A percentile compares a stretch with the other conserved stretches of the same genome.
These are phyloP conservation scores for Rhabdornis inornatus DNA, from an alignment of 2,113 vertebrate genomes.

Conservation along the genomic window DNA sequence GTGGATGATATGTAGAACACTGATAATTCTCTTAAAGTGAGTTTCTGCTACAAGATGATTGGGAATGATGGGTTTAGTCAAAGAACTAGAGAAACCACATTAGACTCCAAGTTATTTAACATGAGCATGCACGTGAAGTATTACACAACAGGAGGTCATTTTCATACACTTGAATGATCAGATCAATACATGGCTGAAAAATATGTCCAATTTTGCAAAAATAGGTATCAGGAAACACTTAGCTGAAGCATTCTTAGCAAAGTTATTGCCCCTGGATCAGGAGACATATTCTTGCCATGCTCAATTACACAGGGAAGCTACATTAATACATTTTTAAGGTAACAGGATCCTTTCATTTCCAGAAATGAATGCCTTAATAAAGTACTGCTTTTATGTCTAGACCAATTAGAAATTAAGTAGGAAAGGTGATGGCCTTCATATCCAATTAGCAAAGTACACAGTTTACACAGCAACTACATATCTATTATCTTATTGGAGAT, in stretches of 20 bases:
- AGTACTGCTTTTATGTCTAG: background rate
- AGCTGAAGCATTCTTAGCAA: background rate
- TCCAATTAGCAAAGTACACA: background rate
- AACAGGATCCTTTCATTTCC: background rate
- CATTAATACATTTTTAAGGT: background rate
- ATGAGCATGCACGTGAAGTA: accelerated
- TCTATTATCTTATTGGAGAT: background rate
- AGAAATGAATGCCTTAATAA: background rate
- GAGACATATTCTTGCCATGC: background rate
- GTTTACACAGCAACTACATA: background rate
- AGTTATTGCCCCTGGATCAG: background rate
- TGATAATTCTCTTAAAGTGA: background rate
- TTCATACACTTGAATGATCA: background rate
- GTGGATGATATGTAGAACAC: background rate
- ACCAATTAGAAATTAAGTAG: background rate
- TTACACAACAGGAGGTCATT: background rate
- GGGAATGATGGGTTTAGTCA: background rate
- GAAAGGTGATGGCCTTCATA: background rate
- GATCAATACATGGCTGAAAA: background rate
- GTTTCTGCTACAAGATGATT: background rate
- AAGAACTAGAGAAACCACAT: background rate
- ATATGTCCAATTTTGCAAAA: background rate
- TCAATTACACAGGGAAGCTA: background rate
- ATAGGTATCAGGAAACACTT: background rate
- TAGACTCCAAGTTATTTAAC: background rate